Percentiles rank a stretch among this genome's conserved stretches.
Evolutionary conservation across 2,888 invertebrate species (phyloP).

Genomic region (Diaperis boleti): DNA sequence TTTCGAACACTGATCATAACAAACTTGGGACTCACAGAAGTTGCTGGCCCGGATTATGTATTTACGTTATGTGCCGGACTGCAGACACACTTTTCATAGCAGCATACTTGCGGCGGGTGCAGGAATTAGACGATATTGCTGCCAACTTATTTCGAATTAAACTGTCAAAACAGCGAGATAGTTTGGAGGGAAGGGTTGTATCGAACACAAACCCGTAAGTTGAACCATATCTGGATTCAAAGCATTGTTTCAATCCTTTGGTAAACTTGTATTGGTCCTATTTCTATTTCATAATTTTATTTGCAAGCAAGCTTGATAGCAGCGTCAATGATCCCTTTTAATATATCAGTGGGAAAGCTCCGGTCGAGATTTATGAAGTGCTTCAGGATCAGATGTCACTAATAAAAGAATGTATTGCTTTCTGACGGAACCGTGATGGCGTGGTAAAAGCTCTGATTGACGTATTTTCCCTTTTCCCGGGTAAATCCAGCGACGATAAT

Average conservation of each 20-base stretch:
- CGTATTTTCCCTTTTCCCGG: slow-evolving; percentile 12
- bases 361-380: slow-evolving; percentile 24
- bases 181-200: no score
- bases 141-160: no score
- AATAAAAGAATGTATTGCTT: slow-evolving; percentile 33
- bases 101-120: no score
- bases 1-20: slow-evolving; percentile 46
- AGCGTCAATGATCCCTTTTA: slow-evolving; percentile 19
- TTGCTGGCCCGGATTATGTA: slow-evolving; percentile 22
- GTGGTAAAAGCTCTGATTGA: slow-evolving; percentile 25
- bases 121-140: no score
- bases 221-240: no score
- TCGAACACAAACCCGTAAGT: no score
- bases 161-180: no score
- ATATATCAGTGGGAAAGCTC: slow-evolving; percentile 7
- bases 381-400: slow-evolving; percentile 26
- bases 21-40: slow-evolving; percentile 17
- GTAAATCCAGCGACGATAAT: slow-evolving; percentile 13
- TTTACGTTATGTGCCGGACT: slow-evolving; percentile 9
- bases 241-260: no score
- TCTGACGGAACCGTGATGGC: slow-evolving; percentile 22
- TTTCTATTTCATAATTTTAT: slow-evolving; percentile 1
- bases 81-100: no score
- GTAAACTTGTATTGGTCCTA: no score
- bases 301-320: neutral